Conservation (phyloP, 2,797 vertebrate genomes). For the Pseudopleuronectes americanus region DNA sequence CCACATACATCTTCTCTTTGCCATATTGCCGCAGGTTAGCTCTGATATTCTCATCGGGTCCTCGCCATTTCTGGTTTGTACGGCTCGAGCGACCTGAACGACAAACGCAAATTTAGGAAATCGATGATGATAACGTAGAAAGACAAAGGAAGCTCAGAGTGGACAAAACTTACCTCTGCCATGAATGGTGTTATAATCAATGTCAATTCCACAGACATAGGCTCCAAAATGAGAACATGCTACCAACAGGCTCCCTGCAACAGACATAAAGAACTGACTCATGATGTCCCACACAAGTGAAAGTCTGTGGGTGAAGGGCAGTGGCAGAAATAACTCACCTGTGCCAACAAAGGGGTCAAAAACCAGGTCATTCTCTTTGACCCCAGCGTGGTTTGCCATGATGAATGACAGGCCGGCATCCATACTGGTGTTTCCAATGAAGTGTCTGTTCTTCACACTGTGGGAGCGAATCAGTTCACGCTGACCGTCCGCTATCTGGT, state of each 20-base stretch:
- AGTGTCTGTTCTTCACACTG: conserved; percentile 98
- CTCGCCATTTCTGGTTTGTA: conserved; percentile 98
- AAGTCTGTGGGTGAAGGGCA: background rate
- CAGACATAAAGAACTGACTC: conserved; percentile 10
- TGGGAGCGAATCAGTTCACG: conserved; percentile 96
- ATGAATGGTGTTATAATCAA: conserved; percentile 97
- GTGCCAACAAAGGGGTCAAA: conserved; percentile 99
- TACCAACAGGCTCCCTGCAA: conserved; percentile 92
- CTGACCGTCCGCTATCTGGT: conserved; percentile 95
- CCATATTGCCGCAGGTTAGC: conserved; percentile 97
- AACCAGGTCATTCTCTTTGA: conserved; percentile 92
- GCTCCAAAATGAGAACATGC: conserved; percentile 96
- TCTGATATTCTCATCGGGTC: conserved; percentile 97
- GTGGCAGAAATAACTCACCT: conserved; percentile 79
- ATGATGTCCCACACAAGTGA: background rate
- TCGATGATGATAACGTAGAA: background rate
- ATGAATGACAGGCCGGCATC: conserved; percentile 96
- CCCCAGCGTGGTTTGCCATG: conserved; percentile 95
- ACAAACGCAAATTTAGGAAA: background rate
- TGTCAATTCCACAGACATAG: conserved; percentile 95
- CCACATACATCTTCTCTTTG: conserved; percentile 90
- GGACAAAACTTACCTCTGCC: conserved; percentile 86
- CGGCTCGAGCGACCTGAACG: conserved; percentile 92
- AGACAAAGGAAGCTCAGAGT: background rate
- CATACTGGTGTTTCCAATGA: conserved; percentile 99